phyloP scores from a whole-genome alignment of 2,888 invertebrate genomes.

The Drosophila tripunctata region DNA sequence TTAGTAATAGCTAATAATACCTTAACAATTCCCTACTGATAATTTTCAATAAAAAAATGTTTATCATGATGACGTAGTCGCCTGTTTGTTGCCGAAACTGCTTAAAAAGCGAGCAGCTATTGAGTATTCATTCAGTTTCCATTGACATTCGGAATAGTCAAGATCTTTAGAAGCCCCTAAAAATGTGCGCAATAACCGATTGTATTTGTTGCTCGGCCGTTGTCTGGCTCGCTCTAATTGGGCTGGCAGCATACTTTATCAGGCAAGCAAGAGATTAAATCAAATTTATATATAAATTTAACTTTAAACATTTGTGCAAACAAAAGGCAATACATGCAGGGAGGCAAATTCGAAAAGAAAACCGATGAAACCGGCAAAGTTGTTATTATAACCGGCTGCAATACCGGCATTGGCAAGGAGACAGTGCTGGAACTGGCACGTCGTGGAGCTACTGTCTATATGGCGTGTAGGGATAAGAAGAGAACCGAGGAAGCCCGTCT shows the following conservation, averaged over 20 bases:
- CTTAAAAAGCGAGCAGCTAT: constrained; percentile 1
- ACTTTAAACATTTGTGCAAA: neutral
- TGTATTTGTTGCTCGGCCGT: neutral
- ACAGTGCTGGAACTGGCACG: constrained; percentile 89
- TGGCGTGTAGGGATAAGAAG: constrained; percentile 92
- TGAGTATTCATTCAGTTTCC: neutral
- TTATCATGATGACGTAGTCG: constrained; percentile 1
- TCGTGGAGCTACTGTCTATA: constrained; percentile 91
- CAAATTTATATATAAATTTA: constrained; percentile 15
- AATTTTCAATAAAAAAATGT: too few species aligned
- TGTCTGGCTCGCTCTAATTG: constrained; percentile 15
- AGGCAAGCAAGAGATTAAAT: constrained; percentile 21
- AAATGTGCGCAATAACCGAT: constrained; percentile 9
- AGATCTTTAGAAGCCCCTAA: neutral
- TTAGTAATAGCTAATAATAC: neutral
- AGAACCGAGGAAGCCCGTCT: constrained; percentile 89
- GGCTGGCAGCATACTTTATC: constrained; percentile 27
- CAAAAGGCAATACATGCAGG: constrained; percentile 85
- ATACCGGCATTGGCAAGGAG: constrained; percentile 92
- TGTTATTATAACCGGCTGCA: constrained; percentile 92
- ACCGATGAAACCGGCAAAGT: constrained; percentile 87
- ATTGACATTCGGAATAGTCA: neutral
- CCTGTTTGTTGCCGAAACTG: neutral
- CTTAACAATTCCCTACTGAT: neutral
- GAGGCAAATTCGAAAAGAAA: constrained; percentile 86